These are phyloP conservation scores for Enteromius radiatus DNA, from an alignment of 2,797 vertebrate species.

Conservation along the genomic window DNA sequence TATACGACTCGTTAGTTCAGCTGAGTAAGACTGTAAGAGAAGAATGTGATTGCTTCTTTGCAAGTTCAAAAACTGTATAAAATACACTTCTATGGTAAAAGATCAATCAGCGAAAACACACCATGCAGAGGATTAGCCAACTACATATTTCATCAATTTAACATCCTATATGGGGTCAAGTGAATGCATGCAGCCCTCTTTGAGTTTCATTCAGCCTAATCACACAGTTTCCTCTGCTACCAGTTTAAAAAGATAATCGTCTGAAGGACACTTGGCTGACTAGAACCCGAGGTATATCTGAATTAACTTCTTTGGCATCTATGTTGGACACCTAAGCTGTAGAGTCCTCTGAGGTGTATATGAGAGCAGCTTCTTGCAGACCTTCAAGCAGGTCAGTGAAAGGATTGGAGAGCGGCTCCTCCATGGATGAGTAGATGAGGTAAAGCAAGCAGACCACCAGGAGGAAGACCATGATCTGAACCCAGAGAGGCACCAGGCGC, in stretches of 20 bases:
- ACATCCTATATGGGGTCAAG: background rate
- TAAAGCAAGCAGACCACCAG: conserved; percentile 75
- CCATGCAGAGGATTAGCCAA: background rate
- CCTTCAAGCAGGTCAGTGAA: conserved; percentile 62
- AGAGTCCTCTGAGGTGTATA: conserved; percentile 25
- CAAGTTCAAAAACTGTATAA: background rate
- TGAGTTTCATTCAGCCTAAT: background rate
- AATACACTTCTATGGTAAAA: conserved; percentile 17
- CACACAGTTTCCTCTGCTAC: background rate
- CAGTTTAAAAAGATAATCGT: conserved; percentile 4
- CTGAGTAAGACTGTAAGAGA: background rate
- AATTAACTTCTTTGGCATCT: background rate
- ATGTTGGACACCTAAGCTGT: conserved; percentile 48
- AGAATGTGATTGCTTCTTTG: background rate
- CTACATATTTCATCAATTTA: background rate
- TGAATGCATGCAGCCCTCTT: background rate
- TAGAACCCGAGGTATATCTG: background rate
- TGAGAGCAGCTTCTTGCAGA: conserved; percentile 46
- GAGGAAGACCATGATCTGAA: conserved; percentile 76
- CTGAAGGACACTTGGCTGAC: background rate
- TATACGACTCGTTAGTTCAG: background rate
- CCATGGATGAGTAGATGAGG: conserved; percentile 71
- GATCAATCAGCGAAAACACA: background rate
- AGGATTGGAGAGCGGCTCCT: conserved; percentile 66
- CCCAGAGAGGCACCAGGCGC: conserved; percentile 68